Base-by-base conservation (phyloP, 2,888 invertebrate species). In the Campaea margaritaria region DNA sequence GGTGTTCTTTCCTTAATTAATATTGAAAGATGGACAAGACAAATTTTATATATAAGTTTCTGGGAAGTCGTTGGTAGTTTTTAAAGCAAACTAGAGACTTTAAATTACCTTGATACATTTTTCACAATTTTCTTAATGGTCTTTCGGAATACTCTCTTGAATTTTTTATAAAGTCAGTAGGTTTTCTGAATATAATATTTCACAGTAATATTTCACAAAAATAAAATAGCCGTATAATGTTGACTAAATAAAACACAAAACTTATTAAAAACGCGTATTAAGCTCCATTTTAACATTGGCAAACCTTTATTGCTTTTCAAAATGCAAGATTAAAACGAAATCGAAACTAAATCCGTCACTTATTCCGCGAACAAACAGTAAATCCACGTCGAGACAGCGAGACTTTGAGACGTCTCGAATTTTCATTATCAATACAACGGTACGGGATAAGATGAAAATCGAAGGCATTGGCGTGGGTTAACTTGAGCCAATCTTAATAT, bases 401-500 rank as follows among this genome's bases (percentile, higher is more conserved):
- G 45, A 14, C 16, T 58, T 27, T 27, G 47, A 60, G 48, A 59
- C 56, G 58, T 62, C 62, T 66, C 62, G 54, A 65, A 64, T 69
- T 68, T 68, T 69, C 67, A 67, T 65, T 63, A 62, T 47, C 51
- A 68, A 31, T 63, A 63, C 61, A 58, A 50, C 58, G 52, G 31
- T 44, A 44, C 49, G 21, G 36, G 44, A 27, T 13, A n/a, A 38
- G 46, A 60, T 58, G 53, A 36, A 52, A 44, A 42, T 50, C 42
- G 50, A 43, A 44, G 56, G 38, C 31, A 38, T 21, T 21, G 21
- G 5, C 21, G 21, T 21, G 21, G 21, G 5, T 21, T 21, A 21
- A 21, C 21, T 21, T 21, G 21, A 21, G 21, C 21, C 21, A 21
- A 21, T 21, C 21, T 21, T 21, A 21, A 21, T 31, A 16, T 14